Conservation (phyloP, 1,140 invertebrate genomes). For the Drepana arcuata region DNA sequence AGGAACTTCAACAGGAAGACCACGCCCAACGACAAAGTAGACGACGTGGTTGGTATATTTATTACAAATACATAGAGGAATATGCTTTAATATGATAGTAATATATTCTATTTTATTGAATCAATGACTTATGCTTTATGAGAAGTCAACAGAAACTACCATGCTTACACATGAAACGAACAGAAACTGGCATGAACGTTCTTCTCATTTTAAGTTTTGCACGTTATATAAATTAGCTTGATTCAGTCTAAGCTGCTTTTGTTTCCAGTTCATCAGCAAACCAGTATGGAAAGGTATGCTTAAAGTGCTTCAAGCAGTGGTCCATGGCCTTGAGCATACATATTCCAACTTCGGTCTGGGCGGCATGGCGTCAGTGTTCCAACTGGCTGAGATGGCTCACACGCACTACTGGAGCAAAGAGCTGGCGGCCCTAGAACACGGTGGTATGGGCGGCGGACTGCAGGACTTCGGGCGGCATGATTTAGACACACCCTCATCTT, state of each 20-base stretch:
- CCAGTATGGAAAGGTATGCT: slow-evolving; percentile 97
- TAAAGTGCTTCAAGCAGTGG: slow-evolving; percentile 90
- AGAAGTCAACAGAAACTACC: too few relatives aligned
- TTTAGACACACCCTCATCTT: slow-evolving; percentile 49
- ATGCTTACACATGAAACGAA: too few relatives aligned
- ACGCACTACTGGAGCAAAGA: slow-evolving; percentile 98
- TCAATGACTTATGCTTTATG: too few relatives aligned
- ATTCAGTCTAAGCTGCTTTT: too few relatives aligned
- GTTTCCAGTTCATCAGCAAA: slow-evolving; percentile 85
- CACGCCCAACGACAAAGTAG: slow-evolving; percentile 95
- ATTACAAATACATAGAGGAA: too few relatives aligned
- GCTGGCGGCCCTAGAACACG: slow-evolving; percentile 70
- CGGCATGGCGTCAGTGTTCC: slow-evolving; percentile 97
- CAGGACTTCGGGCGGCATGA: slow-evolving; percentile 33
- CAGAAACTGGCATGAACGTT: too few relatives aligned
- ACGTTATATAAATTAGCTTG: too few relatives aligned
- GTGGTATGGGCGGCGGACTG: slow-evolving; percentile 67
- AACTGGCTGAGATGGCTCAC: slow-evolving; percentile 97
- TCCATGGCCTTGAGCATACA: slow-evolving; percentile 92
- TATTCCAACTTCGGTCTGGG: slow-evolving; percentile 95
- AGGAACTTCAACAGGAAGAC: slow-evolving; percentile 94
- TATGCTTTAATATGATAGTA: too few relatives aligned
- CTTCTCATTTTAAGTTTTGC: too few relatives aligned
- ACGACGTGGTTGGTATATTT: slow-evolving; percentile 96
- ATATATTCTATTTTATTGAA: too few relatives aligned